Percentiles rank a stretch among this genome's conserved stretches.
Evolutionary conservation across 2,113 vertebrate species (phyloP).

Genomic region (Misgurnus anguillicaudatus): DNA sequence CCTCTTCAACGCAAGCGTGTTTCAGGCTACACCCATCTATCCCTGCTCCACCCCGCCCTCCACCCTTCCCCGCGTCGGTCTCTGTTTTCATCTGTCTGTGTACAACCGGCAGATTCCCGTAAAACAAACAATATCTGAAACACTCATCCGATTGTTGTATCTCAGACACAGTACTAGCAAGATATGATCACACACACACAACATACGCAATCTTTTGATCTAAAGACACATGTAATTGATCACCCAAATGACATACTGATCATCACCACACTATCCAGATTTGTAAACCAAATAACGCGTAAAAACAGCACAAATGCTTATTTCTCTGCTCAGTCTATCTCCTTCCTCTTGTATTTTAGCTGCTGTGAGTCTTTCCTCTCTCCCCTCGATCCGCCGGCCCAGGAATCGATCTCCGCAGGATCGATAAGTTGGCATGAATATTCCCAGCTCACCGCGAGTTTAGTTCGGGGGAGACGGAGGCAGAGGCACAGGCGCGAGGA

Average conservation of each 20-base stretch:
- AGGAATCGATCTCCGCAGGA: conserved; percentile 82
- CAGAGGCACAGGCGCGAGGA: conserved; percentile 75
- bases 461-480: conserved; percentile 80
- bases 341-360: conserved; percentile 46
- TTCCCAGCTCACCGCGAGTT: conserved; percentile 81
- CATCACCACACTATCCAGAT: neutral
- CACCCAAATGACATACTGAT: neutral
- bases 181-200: neutral
- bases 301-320: neutral
- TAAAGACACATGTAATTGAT: neutral
- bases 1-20: neutral
- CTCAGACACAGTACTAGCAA: no score
- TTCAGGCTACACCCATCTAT: conserved; percentile 32
- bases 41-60: conserved; percentile 42
- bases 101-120: conserved; percentile 23
- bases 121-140: neutral
- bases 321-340: conserved; percentile 19
- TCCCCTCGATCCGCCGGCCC: conserved; percentile 77
- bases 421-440: conserved; percentile 86
- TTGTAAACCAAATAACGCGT: neutral
- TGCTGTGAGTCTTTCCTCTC: conserved; percentile 71
- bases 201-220: neutral
- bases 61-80: neutral
- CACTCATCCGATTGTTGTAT: neutral
- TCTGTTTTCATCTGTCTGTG: conserved; percentile 2